Conservation (phyloP, 2,888 invertebrate genomes). For the Synergus itoensis region DNA sequence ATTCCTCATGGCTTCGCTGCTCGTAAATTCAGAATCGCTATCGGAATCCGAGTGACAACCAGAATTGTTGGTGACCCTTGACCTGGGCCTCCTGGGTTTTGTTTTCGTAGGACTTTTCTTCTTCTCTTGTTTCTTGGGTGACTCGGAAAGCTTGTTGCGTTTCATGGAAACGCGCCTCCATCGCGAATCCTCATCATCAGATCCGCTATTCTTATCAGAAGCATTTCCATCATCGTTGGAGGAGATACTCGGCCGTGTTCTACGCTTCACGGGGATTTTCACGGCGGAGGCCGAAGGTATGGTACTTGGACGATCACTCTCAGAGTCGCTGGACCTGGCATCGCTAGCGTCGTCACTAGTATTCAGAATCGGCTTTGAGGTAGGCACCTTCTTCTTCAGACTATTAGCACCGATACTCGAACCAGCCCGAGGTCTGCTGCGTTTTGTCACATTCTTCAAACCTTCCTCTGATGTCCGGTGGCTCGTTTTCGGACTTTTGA, state of each 20-base stretch:
- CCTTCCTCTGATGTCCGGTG: slow-evolving; percentile 62
- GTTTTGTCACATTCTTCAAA: slow-evolving; percentile 54
- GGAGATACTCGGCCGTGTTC: slow-evolving; percentile 52
- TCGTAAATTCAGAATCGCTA: slow-evolving; percentile 68
- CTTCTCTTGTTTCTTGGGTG: slow-evolving; percentile 72
- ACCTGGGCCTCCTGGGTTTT: slow-evolving; percentile 72
- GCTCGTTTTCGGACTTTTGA: slow-evolving; percentile 71
- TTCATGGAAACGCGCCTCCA: slow-evolving; percentile 68
- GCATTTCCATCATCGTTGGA: slow-evolving; percentile 70
- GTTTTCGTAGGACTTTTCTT: slow-evolving; percentile 74
- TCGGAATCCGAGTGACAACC: slow-evolving; percentile 72
- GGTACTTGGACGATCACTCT: slow-evolving; percentile 63
- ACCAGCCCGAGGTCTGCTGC: slow-evolving; percentile 49
- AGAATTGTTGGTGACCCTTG: slow-evolving; percentile 67
- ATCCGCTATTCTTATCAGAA: slow-evolving; percentile 59
- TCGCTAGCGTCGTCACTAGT: slow-evolving; percentile 76
- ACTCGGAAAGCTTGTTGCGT: slow-evolving; percentile 67
- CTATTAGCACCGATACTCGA: slow-evolving; percentile 49
- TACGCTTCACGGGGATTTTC: slow-evolving; percentile 23
- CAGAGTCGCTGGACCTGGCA: slow-evolving; percentile 75
- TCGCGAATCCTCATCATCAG: slow-evolving; percentile 65
- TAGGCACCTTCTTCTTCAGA: slow-evolving; percentile 76
- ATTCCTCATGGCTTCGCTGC: slow-evolving; percentile 59
- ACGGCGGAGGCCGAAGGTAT: slow-evolving; percentile 3
- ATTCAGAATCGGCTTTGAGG: slow-evolving; percentile 74